Evolutionary conservation across 2,888 invertebrate species (phyloP).

Genomic region (Parnassius glacialis): DNA sequence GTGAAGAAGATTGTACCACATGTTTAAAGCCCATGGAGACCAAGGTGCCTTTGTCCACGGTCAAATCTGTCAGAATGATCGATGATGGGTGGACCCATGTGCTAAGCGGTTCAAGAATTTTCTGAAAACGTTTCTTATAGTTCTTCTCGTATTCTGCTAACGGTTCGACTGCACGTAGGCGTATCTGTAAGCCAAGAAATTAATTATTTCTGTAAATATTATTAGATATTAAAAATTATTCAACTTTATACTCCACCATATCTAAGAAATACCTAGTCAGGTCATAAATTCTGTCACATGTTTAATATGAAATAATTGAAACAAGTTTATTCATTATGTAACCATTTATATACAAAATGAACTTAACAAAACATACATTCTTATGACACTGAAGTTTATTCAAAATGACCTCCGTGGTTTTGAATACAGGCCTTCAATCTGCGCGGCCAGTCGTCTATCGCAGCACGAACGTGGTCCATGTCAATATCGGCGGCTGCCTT

Average conservation of each 20-base stretch:
- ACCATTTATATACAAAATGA: too few relatives aligned
- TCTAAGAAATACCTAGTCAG: too few relatives aligned
- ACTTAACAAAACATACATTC: too few relatives aligned
- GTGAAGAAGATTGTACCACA: constrained; percentile 84
- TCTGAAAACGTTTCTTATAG: constrained; percentile 89
- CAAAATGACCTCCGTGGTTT: too few relatives aligned
- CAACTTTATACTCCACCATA: not conserved
- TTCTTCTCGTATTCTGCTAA: constrained; percentile 88
- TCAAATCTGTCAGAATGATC: constrained; percentile 89
- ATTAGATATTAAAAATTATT: not conserved
- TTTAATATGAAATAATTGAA: too few relatives aligned
- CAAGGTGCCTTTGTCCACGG: constrained; percentile 90
- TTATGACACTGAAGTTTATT: too few relatives aligned
- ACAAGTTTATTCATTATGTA: too few relatives aligned
- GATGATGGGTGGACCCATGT: constrained; percentile 91
- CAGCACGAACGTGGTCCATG: too few relatives aligned
- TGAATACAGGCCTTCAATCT: too few relatives aligned
- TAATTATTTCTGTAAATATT: not conserved
- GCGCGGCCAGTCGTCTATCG: too few relatives aligned
- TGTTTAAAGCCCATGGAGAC: constrained; percentile 89
- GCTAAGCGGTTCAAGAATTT: constrained; percentile 89
- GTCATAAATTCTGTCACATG: too few relatives aligned
- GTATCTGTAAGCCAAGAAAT: constrained; percentile 65
- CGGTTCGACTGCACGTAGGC: constrained; percentile 91
- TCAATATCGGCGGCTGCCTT: too few relatives aligned